These are phyloP conservation scores for Rhinolophus sinicus DNA, from an alignment of 2,113 vertebrate species.

Conservation along the genomic window DNA sequence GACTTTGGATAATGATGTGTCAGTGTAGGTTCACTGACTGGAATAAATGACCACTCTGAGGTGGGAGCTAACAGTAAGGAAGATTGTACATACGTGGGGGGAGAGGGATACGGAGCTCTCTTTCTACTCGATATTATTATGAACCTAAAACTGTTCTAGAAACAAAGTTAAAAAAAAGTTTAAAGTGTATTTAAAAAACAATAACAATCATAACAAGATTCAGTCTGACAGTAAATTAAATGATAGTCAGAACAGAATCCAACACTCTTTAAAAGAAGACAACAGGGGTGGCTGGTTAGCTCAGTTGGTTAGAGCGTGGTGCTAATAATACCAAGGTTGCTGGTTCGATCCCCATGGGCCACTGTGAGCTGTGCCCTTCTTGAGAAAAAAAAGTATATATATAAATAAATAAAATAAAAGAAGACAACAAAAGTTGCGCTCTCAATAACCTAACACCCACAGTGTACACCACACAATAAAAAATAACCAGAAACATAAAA, in stretches of 20 bases:
- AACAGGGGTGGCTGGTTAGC: neutral
- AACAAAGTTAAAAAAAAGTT: neutral
- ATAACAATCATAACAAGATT: neutral
- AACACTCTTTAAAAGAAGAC: neutral
- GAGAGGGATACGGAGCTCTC: neutral
- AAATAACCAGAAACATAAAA: neutral
- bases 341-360: too few species aligned
- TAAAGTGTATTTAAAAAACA: neutral
- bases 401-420: neutral
- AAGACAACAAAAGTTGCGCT: conserved; percentile 9
- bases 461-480: neutral
- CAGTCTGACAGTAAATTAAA: neutral
- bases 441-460: neutral
- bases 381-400: too few species aligned
- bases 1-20: neutral
- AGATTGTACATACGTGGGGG: neutral
- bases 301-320: too few species aligned
- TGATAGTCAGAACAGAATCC: neutral
- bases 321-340: too few species aligned
- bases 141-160: conserved; percentile 13
- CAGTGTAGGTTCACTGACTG: neutral
- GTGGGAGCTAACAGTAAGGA: neutral
- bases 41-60: neutral
- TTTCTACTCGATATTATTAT: neutral
- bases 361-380: too few species aligned